Percentiles rank a stretch among this genome's conserved stretches.
Evolutionary conservation across 2,888 invertebrate species (phyloP).

Genomic region (Girardia tigrina): DNA sequence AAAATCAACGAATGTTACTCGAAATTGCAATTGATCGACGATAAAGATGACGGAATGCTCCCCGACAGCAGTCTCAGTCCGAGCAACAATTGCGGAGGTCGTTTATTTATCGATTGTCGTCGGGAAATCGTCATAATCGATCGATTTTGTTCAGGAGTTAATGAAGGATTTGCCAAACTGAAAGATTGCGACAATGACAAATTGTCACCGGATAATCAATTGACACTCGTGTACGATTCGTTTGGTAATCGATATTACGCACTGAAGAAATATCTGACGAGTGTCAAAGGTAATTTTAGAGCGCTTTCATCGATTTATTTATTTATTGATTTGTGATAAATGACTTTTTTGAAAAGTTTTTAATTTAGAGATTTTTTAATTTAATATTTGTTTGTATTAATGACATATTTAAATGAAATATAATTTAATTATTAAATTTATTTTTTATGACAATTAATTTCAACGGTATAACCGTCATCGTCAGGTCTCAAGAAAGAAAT

Average conservation of each 20-base stretch:
- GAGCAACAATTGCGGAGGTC: neutral
- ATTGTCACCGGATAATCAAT: neutral
- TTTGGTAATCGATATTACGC: neutral
- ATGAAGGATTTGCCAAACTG: neutral
- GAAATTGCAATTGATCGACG: neutral
- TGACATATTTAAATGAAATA: too few relatives aligned
- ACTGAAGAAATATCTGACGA: neutral
- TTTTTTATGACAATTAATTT: too few relatives aligned
- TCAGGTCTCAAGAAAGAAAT: too few relatives aligned
- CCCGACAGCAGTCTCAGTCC: constrained; percentile 7
- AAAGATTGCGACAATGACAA: neutral
- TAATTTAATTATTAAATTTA: too few relatives aligned
- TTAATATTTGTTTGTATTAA: too few relatives aligned
- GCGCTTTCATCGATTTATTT: too few relatives aligned
- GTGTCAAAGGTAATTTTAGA: neutral
- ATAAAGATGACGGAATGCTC: constrained; percentile 7
- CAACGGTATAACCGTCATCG: too few relatives aligned
- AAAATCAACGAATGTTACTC: neutral
- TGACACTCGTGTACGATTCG: neutral
- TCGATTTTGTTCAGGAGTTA: neutral
- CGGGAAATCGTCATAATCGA: neutral
- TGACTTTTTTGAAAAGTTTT: too few relatives aligned
- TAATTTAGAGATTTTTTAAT: too few relatives aligned
- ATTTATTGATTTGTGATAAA: too few relatives aligned
- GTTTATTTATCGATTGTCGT: neutral